Base-by-base conservation (phyloP, 2,888 invertebrate genomes). In the Lasioglossum leucozonium region DNA sequence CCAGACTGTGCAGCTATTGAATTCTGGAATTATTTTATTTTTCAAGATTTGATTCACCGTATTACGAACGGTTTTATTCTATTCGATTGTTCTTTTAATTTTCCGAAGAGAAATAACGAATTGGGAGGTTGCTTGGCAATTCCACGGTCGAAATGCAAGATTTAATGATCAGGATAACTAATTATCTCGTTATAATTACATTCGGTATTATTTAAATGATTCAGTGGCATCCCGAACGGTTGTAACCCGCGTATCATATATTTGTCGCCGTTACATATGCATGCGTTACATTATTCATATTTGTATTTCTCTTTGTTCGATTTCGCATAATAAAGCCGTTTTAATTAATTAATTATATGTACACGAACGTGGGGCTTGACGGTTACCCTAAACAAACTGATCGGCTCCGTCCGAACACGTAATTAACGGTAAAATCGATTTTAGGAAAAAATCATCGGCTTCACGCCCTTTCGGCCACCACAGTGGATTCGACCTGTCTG, bases 261-360 rank as follows among this genome's bases (percentile, higher is more conserved):
- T 65, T 65, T 18, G 65, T 18, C 18, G 18, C 65, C 34, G 65
- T 65, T 65, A 65, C 65, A 65, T 34, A 34, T 34, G 65, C 65
- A 65, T 30, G 34, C 30, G 18, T 65, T 34, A 18, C 18, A 65
- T 34, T 65, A 65, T 34, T 34, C 65, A 34, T 34, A 65, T 65
- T 65, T 65, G 65, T 65, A 34, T 18, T 65, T 34, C 65, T 30
- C 65, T 65, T 30, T 65, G 65, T 65, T 65, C 65, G 18, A 34
- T 65, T 65, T 34, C 18, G 34, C 34, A 10, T 18, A 65, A 65
- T 22, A 65, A 65, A 65, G 34, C 18, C 34, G 8, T 34, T 34
- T 34, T 8, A 65, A 65, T 65, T 65, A 65, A 65, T 65, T 65
- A 18, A 34, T 65, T 34, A 34, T 65, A 16, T 65, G 65, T 8